Evolutionary conservation across 2,113 vertebrate genomes (phyloP).

Genomic region (Xiphias gladius): DNA sequence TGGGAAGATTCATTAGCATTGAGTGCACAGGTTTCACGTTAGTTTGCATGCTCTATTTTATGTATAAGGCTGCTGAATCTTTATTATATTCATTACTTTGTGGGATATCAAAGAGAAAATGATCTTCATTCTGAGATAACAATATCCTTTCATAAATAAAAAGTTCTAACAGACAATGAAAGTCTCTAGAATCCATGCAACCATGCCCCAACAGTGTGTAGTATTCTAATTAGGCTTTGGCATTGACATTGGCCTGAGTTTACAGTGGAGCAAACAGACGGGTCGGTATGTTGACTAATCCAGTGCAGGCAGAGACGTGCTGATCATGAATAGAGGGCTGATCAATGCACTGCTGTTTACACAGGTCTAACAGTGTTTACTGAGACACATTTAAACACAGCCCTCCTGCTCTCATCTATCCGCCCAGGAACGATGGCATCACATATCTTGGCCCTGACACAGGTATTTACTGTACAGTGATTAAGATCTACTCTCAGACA

Average conservation of each 20-base stretch:
- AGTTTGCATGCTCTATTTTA: not conserved
- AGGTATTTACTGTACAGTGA: constrained; percentile 31
- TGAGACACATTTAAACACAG: constrained; percentile 78
- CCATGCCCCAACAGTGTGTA: constrained; percentile 14
- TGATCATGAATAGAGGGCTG: constrained; percentile 80
- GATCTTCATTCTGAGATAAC: not conserved
- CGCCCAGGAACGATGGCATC: constrained; percentile 27
- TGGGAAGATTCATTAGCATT: not conserved
- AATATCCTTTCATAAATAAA: not conserved
- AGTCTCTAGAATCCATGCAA: not conserved
- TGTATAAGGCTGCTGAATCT: not conserved
- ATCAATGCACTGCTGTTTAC: constrained; percentile 83
- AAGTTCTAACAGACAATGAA: not conserved
- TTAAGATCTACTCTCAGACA: constrained; percentile 34
- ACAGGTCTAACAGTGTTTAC: constrained; percentile 83
- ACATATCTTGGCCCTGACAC: constrained; percentile 49
- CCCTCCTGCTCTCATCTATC: constrained; percentile 61
- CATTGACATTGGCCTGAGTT: constrained; percentile 78
- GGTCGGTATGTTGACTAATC: constrained; percentile 81
- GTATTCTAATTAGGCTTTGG: constrained; percentile 72
- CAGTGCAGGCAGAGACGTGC: constrained; percentile 78
- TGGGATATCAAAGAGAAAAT: not conserved
- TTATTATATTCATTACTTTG: not conserved
- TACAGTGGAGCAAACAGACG: constrained; percentile 75
- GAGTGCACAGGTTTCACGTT: not conserved